Evolutionary conservation across 37 sponge, comb jelly and placozoan species (phyloP).

Genomic region (Petrosia ficiformis): DNA sequence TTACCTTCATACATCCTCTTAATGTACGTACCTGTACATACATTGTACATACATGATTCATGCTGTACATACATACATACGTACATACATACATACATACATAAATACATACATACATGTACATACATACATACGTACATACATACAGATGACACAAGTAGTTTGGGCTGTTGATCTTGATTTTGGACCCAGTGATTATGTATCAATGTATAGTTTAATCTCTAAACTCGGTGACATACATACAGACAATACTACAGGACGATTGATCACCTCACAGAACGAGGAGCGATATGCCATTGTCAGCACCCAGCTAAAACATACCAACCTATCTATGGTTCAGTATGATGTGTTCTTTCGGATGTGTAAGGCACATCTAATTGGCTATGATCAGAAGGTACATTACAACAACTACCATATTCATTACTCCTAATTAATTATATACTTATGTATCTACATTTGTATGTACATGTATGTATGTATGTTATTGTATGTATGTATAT

Average conservation of each 20-base stretch:
- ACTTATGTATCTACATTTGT: no score
- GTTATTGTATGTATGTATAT: no score
- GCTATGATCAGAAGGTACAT: constrained; percentile 73
- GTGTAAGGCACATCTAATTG: constrained; percentile 93
- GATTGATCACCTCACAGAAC: neutral
- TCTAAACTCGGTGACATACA: constrained; percentile 44
- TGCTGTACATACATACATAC: neutral
- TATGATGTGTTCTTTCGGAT: constrained; percentile 92
- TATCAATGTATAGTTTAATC: constrained; percentile 58
- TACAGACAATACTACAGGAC: constrained; percentile 15
- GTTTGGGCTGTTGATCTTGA: constrained; percentile 88
- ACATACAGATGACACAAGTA: constrained; percentile 70
- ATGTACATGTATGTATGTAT: no score
- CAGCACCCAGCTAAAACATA: constrained; percentile 70
- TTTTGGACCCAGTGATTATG: constrained; percentile 66
- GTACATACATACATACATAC: no score
- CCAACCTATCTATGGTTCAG: constrained; percentile 79
- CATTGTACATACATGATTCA: neutral
- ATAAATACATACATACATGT: no score
- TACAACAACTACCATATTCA: no score
- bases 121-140: no score
- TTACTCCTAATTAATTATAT: no score
- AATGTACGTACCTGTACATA: constrained; percentile 28
- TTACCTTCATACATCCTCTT: constrained; percentile 79
- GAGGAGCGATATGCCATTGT: constrained; percentile 64